A percentile compares a stretch with the other conserved stretches of the same genome.
Evolutionary conservation across 2,888 invertebrate species (phyloP).

Genomic region (Chromoteleia sp.): DNA sequence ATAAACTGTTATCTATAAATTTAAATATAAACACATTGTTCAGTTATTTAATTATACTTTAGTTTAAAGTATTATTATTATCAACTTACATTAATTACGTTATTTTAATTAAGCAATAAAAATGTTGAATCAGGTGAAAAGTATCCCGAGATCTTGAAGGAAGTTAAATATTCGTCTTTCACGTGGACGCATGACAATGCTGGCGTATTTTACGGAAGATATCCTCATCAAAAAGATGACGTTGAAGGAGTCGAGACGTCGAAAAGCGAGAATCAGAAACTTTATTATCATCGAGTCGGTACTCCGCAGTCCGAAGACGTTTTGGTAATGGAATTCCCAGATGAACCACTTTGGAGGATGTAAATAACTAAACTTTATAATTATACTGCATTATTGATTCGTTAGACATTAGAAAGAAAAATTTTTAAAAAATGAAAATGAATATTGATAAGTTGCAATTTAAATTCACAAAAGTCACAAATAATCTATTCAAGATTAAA

Average conservation of each 20-base stretch:
- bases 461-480: too few relatives aligned
- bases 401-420: too few relatives aligned
- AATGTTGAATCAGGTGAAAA: constrained; percentile 87
- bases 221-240: constrained; percentile 94
- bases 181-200: constrained; percentile 98
- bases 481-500: too few relatives aligned
- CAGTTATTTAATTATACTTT: too few relatives aligned
- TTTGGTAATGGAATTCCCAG: constrained; percentile 94
- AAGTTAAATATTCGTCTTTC: constrained; percentile 96
- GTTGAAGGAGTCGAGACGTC: constrained; percentile 93
- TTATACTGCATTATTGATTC: neutral
- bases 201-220: constrained; percentile 97
- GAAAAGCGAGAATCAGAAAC: constrained; percentile 94
- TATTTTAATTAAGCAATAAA: neutral
- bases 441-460: too few relatives aligned
- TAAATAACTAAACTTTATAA: constrained; percentile 85
- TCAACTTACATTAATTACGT: too few relatives aligned
- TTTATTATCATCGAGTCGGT: constrained; percentile 96
- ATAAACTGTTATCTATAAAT: too few relatives aligned
- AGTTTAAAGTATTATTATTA: neutral
- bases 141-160: constrained; percentile 94
- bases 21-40: too few relatives aligned
- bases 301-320: constrained; percentile 95
- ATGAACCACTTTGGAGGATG: constrained; percentile 97
- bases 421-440: too few relatives aligned